Base-by-base conservation (phyloP, 2,797 vertebrate genomes). In the Telmatherina bonti region DNA sequence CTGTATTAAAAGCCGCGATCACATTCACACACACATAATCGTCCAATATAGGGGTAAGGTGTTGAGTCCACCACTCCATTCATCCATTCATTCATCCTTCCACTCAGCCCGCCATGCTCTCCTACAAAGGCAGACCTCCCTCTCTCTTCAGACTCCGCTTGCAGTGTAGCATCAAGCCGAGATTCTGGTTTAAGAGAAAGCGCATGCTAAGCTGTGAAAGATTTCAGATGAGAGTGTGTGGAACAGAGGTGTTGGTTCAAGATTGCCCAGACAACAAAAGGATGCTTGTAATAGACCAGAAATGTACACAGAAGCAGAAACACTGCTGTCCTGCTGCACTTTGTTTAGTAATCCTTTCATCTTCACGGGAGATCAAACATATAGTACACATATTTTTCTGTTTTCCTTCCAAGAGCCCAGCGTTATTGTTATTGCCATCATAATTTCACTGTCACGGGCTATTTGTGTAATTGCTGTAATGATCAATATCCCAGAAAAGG, bases 1-100 rank as follows among this genome's bases (percentile, higher is more conserved):
- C 88, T 75, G 83, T 86, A 89, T 85, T 81, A 89, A 88, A 72
- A 85, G 81, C 78, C 31, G 4, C 59, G 73, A 87, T 88, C 77
- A 49, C 74, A 81, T 79, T 85, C 80, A 78, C 74, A 82, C 77
- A 38, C 74, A 85, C 80, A 76, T 55, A 75, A 81, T 85, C 62
- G 11, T 82, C 69, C 67, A 47, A 72, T 72, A 70, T 79, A 60
- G 66, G 72, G 80, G 83, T 75, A 87, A 85, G 49, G 15, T 53
- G 75, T 86, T 74, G 83, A 72, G 24, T 76, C 67, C 45, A 10
- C 43, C 57, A 30, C 67, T 45, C 76, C 63, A 67, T 55, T 76
- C 65, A 69, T 77, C 78, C 69, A 69, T 33, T 70, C 79, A n/a
- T 60, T 71, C 66, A 63, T 58, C 58, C n/a, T 13, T 54, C 36